These are phyloP conservation scores for Chrysogorgia sp. DNA, from an alignment of 92 coral and sea anemone species.

Conservation along the genomic window DNA sequence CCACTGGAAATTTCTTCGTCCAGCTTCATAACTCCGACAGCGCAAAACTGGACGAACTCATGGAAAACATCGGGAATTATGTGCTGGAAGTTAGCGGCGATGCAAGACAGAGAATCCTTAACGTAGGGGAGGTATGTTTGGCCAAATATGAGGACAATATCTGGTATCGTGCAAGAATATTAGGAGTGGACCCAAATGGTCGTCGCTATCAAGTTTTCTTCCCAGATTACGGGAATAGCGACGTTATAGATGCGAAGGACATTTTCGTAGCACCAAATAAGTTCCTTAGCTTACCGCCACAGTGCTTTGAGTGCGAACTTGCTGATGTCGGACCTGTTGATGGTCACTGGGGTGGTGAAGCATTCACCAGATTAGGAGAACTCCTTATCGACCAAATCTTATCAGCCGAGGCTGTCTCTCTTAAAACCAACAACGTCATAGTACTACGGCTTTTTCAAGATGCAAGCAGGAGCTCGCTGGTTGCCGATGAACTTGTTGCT, in stretches of 20 bases:
- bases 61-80: slow-evolving; percentile 78
- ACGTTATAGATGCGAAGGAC: slow-evolving; percentile 63
- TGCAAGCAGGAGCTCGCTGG: slow-evolving; percentile 57
- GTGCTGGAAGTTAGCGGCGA: slow-evolving; percentile 32
- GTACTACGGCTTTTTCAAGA: slow-evolving; percentile 73
- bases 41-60: slow-evolving; percentile 75
- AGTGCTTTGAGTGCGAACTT: slow-evolving; percentile 85
- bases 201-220: slow-evolving; percentile 76
- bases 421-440: slow-evolving; percentile 67
- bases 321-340: slow-evolving; percentile 63
- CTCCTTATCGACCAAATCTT: slow-evolving; percentile 71
- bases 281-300: slow-evolving; percentile 75
- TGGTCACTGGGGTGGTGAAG: slow-evolving; percentile 53
- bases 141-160: slow-evolving; percentile 81
- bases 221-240: slow-evolving; percentile 93
- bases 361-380: slow-evolving; percentile 57
- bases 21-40: slow-evolving; percentile 80
- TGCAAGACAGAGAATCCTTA: slow-evolving; percentile 51
- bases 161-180: slow-evolving; percentile 91
- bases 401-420: slow-evolving; percentile 59
- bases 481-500: slow-evolving; percentile 57
- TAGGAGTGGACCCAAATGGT: slow-evolving; percentile 62
- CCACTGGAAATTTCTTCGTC: slow-evolving; percentile 78
- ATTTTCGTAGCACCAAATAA: slow-evolving; percentile 63
- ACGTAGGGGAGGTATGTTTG: slow-evolving; percentile 68